These are phyloP conservation scores for Diplolepis rosae DNA, from an alignment of 2,888 invertebrate genomes.

Conservation along the genomic window DNA sequence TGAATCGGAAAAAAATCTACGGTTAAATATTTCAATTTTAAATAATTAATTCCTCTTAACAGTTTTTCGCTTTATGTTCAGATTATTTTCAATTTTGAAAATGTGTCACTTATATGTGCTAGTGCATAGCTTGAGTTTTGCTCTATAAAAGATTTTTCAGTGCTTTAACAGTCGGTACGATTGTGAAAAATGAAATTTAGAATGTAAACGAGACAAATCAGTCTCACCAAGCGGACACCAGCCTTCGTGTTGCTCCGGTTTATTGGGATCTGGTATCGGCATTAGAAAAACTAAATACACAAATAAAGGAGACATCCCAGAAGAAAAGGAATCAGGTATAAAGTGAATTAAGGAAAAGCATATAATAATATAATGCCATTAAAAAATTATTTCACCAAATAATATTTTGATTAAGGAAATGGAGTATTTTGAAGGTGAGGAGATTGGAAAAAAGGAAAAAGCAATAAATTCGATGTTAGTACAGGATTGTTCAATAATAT, in stretches of 20 bases:
- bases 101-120: neutral
- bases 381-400: constrained; percentile 42
- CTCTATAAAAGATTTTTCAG: constrained; percentile 21
- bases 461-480: constrained; percentile 59
- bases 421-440: constrained; percentile 8
- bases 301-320: constrained; percentile 37
- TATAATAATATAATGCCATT: constrained; percentile 39
- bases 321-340: too few species aligned
- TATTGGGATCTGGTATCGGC: constrained; percentile 89
- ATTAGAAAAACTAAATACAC: constrained; percentile 74
- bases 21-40: constrained; percentile 6
- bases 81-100: neutral
- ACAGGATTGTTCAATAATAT: constrained; percentile 58
- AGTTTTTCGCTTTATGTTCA: neutral
- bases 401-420: constrained; percentile 39
- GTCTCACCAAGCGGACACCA: constrained; percentile 90
- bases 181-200: neutral
- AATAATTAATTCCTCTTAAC: too few species aligned
- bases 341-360: constrained; percentile 38
- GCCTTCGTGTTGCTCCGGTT: constrained; percentile 92
- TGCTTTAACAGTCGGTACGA: neutral
- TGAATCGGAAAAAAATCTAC: neutral
- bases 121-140: constrained; percentile 15
- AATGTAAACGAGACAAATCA: constrained; percentile 3
- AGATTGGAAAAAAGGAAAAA: constrained; percentile 48